These are phyloP conservation scores for Alectura lathami DNA, from an alignment of 2,113 vertebrate species.

Conservation along the genomic window DNA sequence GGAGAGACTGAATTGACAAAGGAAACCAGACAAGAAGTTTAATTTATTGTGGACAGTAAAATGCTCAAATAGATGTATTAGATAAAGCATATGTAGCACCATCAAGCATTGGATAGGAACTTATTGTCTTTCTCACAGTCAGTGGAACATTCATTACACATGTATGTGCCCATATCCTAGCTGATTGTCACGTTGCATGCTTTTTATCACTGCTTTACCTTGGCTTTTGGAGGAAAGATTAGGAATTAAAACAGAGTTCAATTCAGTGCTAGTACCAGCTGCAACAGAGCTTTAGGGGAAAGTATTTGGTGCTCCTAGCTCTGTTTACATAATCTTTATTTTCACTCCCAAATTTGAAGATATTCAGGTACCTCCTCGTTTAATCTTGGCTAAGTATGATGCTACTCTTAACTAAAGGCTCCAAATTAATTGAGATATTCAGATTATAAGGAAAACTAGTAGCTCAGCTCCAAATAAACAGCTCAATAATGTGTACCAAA, in stretches of 20 bases:
- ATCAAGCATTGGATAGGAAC: neutral
- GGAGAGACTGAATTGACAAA: neutral
- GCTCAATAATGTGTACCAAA: neutral
- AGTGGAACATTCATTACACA: rapidly evolving
- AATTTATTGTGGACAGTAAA: neutral
- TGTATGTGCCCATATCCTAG: rapidly evolving
- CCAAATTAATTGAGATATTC: neutral
- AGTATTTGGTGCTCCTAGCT: neutral
- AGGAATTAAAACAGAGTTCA: neutral
- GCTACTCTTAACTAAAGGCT: neutral
- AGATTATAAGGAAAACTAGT: neutral
- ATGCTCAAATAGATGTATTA: neutral
- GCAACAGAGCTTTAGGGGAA: neutral
- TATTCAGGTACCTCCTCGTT: neutral
- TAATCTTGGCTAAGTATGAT: neutral
- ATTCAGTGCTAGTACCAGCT: neutral
- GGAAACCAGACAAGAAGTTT: neutral
- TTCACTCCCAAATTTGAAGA: neutral
- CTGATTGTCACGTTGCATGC: too few species aligned
- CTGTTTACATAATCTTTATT: neutral
- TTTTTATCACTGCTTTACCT: neutral
- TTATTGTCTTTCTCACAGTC: neutral
- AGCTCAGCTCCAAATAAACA: neutral
- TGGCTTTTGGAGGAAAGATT: neutral
- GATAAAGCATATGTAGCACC: neutral